Conservation (phyloP, 2,797 vertebrate genomes). For the Enteromius anoplus region DNA sequence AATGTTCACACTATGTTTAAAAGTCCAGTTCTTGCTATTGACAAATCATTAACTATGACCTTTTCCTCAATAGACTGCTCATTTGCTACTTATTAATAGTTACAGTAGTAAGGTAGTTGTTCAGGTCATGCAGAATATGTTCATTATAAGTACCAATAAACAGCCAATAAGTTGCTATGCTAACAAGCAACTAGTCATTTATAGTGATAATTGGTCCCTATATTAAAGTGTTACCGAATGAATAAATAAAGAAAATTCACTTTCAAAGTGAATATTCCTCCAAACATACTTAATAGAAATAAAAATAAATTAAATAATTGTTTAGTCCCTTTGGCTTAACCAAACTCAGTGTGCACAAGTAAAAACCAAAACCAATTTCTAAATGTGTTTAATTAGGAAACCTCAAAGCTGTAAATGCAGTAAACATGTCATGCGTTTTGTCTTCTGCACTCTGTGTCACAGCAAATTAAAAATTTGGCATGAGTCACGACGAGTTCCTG, state of each 20-base stretch:
- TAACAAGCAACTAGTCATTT: not conserved
- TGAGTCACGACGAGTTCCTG: slow-evolving; percentile 39
- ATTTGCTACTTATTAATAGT: not conserved
- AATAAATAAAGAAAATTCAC: not conserved
- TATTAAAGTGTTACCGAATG: not conserved
- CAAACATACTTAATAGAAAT: not conserved
- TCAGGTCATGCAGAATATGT: not conserved
- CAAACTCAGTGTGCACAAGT: not conserved
- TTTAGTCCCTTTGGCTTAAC: not conserved
- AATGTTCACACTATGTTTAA: not conserved
- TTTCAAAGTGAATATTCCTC: not conserved
- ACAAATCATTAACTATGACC: not conserved
- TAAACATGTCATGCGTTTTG: slow-evolving; percentile 45
- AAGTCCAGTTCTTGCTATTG: not conserved
- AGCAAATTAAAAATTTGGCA: slow-evolving; percentile 33
- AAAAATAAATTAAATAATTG: not conserved
- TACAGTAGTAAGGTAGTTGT: not conserved
- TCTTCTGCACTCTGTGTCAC: slow-evolving; percentile 25
- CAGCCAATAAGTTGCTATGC: not conserved
- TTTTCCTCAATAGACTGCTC: not conserved
- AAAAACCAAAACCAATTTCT: slow-evolving; percentile 35
- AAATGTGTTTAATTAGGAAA: slow-evolving; percentile 45
- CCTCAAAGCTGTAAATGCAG: slow-evolving; percentile 3
- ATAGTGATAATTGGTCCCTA: not conserved
- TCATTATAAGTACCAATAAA: not conserved